These are phyloP conservation scores for Caenorhabditis tropicalis DNA, from an alignment of 1,140 invertebrate genomes.

Conservation along the genomic window DNA sequence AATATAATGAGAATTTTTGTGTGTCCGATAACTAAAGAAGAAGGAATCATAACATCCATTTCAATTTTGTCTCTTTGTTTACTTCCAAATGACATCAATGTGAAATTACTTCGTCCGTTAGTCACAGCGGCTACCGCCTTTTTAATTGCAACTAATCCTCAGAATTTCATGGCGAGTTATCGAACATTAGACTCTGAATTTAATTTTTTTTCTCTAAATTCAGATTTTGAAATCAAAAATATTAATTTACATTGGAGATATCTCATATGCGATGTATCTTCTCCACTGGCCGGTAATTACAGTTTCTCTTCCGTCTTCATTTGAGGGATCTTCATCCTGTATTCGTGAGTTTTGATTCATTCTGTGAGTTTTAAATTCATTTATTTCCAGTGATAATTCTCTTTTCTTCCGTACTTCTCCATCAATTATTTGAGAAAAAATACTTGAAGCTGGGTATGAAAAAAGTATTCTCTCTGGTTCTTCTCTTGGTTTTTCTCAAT, in stretches of 20 bases:
- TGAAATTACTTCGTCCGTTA: neutral
- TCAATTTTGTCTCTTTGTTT: neutral
- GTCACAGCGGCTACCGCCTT: neutral
- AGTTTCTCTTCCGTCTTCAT: neutral
- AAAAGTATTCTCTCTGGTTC: neutral
- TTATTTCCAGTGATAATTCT: neutral
- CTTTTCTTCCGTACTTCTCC: neutral
- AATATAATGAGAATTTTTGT: neutral
- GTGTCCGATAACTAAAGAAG: neutral
- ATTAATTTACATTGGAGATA: slow-evolving; percentile 45
- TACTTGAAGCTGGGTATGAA: neutral
- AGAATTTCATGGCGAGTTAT: neutral
- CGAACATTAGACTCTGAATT: no score
- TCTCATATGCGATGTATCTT: slow-evolving; percentile 48
- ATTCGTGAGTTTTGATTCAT: neutral
- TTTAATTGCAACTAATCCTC: neutral
- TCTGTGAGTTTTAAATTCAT: neutral
- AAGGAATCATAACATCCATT: neutral
- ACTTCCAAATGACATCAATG: neutral
- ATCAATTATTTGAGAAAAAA: neutral
- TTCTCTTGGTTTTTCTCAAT: neutral
- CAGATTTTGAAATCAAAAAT: neutral
- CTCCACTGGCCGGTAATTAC: slow-evolving; percentile 46
- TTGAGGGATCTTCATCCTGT: neutral
- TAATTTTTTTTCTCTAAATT: neutral